Percentiles rank a stretch among this genome's conserved stretches.
phyloP scores from a whole-genome alignment of 2,797 vertebrate genomes.

The Gallinago solitaria region DNA sequence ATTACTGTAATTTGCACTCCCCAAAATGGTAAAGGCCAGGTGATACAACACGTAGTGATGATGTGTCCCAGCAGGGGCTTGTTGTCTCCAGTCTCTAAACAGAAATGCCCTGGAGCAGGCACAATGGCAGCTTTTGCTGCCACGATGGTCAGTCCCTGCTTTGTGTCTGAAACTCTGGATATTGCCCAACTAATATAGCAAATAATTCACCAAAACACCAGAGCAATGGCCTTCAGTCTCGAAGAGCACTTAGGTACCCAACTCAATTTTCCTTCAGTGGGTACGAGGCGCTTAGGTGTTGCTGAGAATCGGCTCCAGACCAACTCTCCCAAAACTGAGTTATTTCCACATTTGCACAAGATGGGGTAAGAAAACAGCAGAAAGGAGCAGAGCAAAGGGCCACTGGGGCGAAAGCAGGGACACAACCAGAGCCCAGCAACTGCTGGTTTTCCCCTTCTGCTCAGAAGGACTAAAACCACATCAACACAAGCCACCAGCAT shows the following conservation, averaged over 20 bases:
- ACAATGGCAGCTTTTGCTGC: not conserved
- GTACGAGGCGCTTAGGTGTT: accelerated
- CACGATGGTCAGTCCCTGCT: not conserved
- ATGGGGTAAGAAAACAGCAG: not conserved
- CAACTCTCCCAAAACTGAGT: accelerated
- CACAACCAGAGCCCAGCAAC: not conserved
- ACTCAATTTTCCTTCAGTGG: not conserved
- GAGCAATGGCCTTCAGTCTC: not conserved
- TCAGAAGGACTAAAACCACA: not conserved
- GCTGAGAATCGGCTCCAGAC: not conserved
- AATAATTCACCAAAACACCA: not conserved
- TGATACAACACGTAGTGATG: accelerated
- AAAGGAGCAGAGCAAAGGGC: not conserved
- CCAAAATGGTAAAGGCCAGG: not conserved
- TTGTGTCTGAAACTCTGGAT: not conserved
- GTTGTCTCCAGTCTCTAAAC: not conserved
- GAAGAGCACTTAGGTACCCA: not conserved
- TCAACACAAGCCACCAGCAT: not conserved
- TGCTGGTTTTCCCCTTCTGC: not conserved
- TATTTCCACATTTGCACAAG: not conserved
- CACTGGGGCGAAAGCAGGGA: not conserved
- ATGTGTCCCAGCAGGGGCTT: accelerated
- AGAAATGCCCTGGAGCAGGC: not conserved
- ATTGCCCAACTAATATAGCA: not conserved
- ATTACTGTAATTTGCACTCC: not conserved